Conservation (phyloP, 2,797 vertebrate genomes). For the Podarcis lilfordi region DNA sequence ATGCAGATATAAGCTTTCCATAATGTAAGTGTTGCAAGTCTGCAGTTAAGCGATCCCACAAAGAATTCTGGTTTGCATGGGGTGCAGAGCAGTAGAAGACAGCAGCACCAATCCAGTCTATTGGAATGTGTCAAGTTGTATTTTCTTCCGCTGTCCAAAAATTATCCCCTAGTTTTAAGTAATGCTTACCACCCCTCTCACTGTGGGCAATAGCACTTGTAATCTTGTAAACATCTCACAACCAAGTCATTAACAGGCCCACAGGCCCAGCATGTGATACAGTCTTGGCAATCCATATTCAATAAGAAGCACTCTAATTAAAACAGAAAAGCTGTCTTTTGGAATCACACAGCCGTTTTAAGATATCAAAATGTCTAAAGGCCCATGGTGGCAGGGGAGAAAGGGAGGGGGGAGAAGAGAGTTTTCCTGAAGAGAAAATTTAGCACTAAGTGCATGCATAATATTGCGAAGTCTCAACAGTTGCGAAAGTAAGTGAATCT, state of each 20-base stretch:
- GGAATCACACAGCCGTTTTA: neutral
- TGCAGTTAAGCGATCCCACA: neutral
- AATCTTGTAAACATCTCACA: neutral
- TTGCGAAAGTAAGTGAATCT: neutral
- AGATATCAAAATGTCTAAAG: neutral
- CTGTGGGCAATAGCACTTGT: neutral
- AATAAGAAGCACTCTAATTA: constrained; percentile 5
- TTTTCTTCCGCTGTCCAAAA: neutral
- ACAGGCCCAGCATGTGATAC: neutral
- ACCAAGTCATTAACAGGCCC: neutral
- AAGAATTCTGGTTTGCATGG: neutral
- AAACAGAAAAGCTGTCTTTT: neutral
- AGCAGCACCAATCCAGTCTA: neutral
- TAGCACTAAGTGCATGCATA: neutral
- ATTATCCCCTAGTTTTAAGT: neutral
- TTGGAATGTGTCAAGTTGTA: neutral
- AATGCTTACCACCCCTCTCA: neutral
- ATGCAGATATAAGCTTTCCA: neutral
- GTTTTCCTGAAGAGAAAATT: neutral
- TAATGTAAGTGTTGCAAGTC: neutral
- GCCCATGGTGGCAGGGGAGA: neutral
- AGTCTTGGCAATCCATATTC: neutral
- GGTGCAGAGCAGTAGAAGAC: neutral
- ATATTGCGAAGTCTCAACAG: neutral
- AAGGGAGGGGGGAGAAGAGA: neutral